Evolutionary conservation across 2,113 vertebrate genomes (phyloP), one percentile per base, ranked within the genome.

Genomic region (Echinops telfairi): DNA sequence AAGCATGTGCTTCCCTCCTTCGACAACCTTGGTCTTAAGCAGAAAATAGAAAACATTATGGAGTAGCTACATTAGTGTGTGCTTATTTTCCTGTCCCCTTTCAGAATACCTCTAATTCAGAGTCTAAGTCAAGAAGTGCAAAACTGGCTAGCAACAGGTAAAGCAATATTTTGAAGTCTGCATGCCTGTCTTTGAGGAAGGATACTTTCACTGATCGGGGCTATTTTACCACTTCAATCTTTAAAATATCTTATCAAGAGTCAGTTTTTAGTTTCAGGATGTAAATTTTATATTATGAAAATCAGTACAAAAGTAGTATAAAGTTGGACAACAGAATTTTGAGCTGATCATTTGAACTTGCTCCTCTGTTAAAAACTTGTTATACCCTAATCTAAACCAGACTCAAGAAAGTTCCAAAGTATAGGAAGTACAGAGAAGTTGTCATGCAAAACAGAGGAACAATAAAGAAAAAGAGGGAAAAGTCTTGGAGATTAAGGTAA

Each of bases 391-490:
- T 60, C 79, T 83, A 94, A 96, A 86, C 29, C 29, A 93, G 90
- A 77, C 60, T 60, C 9, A 96, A 20, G 77, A 90, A 95, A 97
- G 91, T 73, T 92, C 58, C 66, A 75, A 89, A 92, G 88, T 53
- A 81, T 90, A 84, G 93, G 86, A 57, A 94, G 93, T 81, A 80
- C 33, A 80, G 80, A 94, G 47, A 78, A 97, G 66, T 85, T 93
- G 95, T 78, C 95, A 97, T 95, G 94, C 92, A 96, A 96, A 90
- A 33, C 88, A 85, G 38, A 95, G 75, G 78, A 93, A 92, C 33
- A 92, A 78, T 58, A 73, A 92, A 70, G 81, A 89, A 90, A 94
- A 88, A 22, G 78, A 70, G 23, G 19, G 7, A 27, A 64, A 29
- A 92, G 83, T 75, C 75, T 36, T 91, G 79, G 85, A 93, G 90